These are phyloP conservation scores for Malthinus flaveolus DNA, from an alignment of 2,888 invertebrate genomes.

Conservation along the genomic window DNA sequence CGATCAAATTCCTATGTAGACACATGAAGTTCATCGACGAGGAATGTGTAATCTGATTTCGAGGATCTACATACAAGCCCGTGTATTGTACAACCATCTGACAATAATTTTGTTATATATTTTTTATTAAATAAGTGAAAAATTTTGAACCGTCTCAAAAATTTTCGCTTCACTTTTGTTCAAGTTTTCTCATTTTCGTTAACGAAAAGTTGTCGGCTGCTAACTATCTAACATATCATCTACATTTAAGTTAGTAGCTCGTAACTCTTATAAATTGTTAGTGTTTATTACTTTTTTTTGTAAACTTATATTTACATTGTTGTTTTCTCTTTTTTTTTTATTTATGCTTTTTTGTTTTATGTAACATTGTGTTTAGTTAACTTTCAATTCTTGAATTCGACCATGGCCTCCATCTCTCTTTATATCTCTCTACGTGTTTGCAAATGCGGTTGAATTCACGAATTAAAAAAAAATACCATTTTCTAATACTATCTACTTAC, in stretches of 20 bases:
- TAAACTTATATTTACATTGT: neutral
- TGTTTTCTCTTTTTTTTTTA: neutral
- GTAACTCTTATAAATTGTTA: slow-evolving; percentile 1
- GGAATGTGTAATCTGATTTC: slow-evolving; percentile 39
- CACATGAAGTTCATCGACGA: slow-evolving; percentile 44
- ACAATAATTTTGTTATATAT: slow-evolving; percentile 31
- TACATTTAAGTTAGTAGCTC: neutral
- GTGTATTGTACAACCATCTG: slow-evolving; percentile 25
- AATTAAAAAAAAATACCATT: slow-evolving; percentile 28
- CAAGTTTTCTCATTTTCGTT: neutral
- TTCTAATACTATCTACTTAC: slow-evolving; percentile 12
- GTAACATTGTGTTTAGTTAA: slow-evolving; percentile 14
- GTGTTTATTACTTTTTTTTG: slow-evolving; percentile 2
- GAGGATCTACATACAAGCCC: slow-evolving; percentile 30
- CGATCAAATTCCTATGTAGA: slow-evolving; percentile 46
- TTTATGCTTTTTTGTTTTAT: neutral
- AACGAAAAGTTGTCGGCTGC: neutral
- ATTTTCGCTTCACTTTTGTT: too few species aligned
- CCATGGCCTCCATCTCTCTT: slow-evolving; percentile 9
- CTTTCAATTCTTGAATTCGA: slow-evolving; percentile 23
- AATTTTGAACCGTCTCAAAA: slow-evolving; percentile 25
- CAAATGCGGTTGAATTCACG: slow-evolving; percentile 37
- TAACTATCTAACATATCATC: neutral
- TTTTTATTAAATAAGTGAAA: slow-evolving; percentile 42
- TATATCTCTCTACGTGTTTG: slow-evolving; percentile 49